A percentile compares a stretch with the other conserved stretches of the same genome.
These are phyloP conservation scores for Vireo griseus DNA, from an alignment of 2,797 vertebrate species.

Conservation along the genomic window DNA sequence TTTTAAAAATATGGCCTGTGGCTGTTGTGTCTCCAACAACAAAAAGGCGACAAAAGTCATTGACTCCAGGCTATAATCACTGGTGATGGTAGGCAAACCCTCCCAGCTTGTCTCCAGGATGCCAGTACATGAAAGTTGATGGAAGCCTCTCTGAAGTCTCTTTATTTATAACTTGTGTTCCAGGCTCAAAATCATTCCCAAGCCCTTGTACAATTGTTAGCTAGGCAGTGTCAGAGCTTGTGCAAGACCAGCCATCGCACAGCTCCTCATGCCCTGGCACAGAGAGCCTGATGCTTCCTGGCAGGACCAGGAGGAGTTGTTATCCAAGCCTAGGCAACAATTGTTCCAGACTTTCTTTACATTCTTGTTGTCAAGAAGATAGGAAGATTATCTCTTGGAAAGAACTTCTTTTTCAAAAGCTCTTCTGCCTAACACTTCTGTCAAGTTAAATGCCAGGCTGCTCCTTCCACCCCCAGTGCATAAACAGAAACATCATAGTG, in stretches of 20 bases:
- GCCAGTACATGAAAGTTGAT: background rate
- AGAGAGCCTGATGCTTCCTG: background rate
- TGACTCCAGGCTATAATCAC: background rate
- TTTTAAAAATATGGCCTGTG: background rate
- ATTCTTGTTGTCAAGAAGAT: background rate
- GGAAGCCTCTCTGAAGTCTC: background rate
- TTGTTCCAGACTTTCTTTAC: background rate
- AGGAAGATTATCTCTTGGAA: background rate
- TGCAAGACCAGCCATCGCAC: rapidly evolving
- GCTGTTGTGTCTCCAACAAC: background rate
- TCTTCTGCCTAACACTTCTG: background rate
- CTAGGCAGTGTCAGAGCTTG: background rate
- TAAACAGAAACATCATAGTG: background rate
- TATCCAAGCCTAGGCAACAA: rapidly evolving
- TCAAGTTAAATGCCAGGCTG: background rate
- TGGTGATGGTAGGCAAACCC: background rate
- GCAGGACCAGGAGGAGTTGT: background rate
- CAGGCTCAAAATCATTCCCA: background rate
- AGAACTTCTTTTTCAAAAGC: background rate
- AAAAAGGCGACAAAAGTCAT: background rate
- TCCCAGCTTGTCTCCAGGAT: background rate
- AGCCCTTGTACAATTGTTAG: background rate
- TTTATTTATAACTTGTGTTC: background rate
- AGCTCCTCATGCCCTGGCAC: rapidly evolving
- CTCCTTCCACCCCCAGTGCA: background rate